These are phyloP conservation scores for Linepithema humile DNA, from an alignment of 1,140 invertebrate genomes.

Conservation along the genomic window DNA sequence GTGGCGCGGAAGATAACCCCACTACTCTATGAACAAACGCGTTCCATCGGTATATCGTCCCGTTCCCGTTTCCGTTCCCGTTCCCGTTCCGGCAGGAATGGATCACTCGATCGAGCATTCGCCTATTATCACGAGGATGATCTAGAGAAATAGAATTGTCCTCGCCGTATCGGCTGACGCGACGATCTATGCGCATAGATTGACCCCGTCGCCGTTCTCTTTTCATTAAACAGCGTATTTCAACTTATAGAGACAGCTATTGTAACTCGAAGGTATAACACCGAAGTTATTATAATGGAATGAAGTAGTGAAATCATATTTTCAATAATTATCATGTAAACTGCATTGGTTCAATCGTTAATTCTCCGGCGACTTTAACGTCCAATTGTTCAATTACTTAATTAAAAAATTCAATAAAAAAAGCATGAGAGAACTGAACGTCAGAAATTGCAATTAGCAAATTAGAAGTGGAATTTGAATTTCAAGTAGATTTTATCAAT, in stretches of 20 bases:
- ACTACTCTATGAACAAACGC: background rate
- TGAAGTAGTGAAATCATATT: background rate
- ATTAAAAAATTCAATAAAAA: too few relatives aligned
- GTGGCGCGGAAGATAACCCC: slow-evolving; percentile 55
- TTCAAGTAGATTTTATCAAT: background rate
- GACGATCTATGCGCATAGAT: slow-evolving; percentile 37
- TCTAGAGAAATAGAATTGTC: slow-evolving; percentile 11
- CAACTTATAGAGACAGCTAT: background rate
- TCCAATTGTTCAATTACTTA: too few relatives aligned
- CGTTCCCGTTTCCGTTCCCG: background rate
- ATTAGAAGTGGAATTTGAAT: too few relatives aligned
- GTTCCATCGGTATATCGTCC: background rate
- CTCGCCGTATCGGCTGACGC: background rate
- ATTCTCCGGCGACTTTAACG: too few relatives aligned
- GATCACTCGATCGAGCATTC: slow-evolving; percentile 25
- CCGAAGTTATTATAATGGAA: background rate
- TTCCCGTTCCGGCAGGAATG: slow-evolving; percentile 59
- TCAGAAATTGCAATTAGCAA: too few relatives aligned
- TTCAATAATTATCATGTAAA: too few relatives aligned
- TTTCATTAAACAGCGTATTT: slow-evolving; percentile 16
- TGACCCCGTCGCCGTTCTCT: slow-evolving; percentile 24
- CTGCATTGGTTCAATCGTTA: too few relatives aligned
- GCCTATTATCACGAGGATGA: slow-evolving; percentile 41
- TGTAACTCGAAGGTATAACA: slow-evolving; percentile 35
- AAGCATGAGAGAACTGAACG: too few relatives aligned